Conservation (phyloP, 2,888 invertebrate genomes). For the Lasioglossum malachurum region DNA sequence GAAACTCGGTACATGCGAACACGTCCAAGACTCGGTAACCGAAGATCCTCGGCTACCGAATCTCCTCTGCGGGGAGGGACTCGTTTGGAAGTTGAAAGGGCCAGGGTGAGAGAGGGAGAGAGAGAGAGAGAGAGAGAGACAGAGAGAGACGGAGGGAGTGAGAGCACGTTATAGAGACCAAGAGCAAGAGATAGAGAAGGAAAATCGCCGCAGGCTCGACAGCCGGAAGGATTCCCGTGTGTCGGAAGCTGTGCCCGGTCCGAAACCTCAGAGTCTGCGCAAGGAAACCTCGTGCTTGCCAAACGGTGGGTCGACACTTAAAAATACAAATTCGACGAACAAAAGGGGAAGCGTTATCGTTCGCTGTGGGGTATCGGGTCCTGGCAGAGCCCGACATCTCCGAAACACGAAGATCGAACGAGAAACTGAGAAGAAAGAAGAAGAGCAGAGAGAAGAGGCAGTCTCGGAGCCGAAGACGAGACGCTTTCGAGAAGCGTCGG, state of each 20-base stretch:
- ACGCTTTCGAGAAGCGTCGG: constrained; percentile 73
- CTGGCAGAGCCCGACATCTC: constrained; percentile 49
- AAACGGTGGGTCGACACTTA: constrained; percentile 75
- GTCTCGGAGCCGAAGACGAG: constrained; percentile 54
- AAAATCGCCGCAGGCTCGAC: background rate
- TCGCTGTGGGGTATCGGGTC: constrained; percentile 75
- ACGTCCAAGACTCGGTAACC: constrained; percentile 5
- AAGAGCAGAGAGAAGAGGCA: background rate
- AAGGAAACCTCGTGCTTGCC: constrained; percentile 75
- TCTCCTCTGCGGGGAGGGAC: background rate
- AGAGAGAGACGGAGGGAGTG: background rate
- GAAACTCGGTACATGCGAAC: background rate
- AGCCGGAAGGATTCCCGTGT: constrained; percentile 20
- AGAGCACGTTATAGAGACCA: background rate
- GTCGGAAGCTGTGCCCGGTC: constrained; percentile 51
- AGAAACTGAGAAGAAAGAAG: constrained; percentile 41
- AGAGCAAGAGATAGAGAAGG: background rate
- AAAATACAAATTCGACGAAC: constrained; percentile 82
- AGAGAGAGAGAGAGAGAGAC: background rate
- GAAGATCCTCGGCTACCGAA: constrained; percentile 7
- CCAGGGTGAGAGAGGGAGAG: background rate
- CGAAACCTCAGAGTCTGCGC: constrained; percentile 67
- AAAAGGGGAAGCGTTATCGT: constrained; percentile 80
- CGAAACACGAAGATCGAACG: constrained; percentile 34
- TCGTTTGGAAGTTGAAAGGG: background rate